Base-by-base conservation (phyloP, 2,888 invertebrate genomes). In the Diarsia mendica region DNA sequence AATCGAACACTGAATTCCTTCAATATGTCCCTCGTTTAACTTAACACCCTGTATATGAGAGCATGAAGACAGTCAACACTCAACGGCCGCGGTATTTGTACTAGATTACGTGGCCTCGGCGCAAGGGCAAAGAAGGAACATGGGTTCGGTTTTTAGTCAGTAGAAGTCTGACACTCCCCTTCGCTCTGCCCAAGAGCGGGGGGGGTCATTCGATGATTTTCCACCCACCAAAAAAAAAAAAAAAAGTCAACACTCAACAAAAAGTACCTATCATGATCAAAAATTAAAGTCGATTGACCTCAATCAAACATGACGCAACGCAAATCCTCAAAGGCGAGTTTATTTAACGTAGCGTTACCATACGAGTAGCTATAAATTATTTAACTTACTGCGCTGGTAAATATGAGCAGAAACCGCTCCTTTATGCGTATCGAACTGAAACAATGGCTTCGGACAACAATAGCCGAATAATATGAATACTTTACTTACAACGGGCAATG, bases 371-470 rank as follows among this genome's bases (percentile, higher is more conserved):
- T 13, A 68, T 65, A 65, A 65, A 80, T 72, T 61, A 67, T 55
- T 46, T 51, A 53, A 68, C 44, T 72, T 53, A 55, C 64, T 53
- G 58, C 64, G 33, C 58, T 65, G 60, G 65, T 67, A 70, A 70
- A 77, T 76, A 68, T 49, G 60, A 68, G n/a, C 67, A 64, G 75
- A 58, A 69, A 65, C 70, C 23, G 69, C 51, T 82, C 49, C 64
- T 61, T 58, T 74, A 18, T 72, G 77, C 82, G 77, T 58, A 76
- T 86, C 67, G 72, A 67, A 69, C 60, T 23, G 55, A 70, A 83
- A 81, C 83, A 81, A 81, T 83, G 58, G 15, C 0, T 13, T 58
- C 53, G 53, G 74, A 58, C 66, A 55, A 81, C 80, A 81, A 79
- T 70, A 74, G 63, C 58, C 53, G 58, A 83, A 81, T 73, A 46